Conservation (phyloP, 2,113 vertebrate species). For the Furnarius figulus region DNA sequence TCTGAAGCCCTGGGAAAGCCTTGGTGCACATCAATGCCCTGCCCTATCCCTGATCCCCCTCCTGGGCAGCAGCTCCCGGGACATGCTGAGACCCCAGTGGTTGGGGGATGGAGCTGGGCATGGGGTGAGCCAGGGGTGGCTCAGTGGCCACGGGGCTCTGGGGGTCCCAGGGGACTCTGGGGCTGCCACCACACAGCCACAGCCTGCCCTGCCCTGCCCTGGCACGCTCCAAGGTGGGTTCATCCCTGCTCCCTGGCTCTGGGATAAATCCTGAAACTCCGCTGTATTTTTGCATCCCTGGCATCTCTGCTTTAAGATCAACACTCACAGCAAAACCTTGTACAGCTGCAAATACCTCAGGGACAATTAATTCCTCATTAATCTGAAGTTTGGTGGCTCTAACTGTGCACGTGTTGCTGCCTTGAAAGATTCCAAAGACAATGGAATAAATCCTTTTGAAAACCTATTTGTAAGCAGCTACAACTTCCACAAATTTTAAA, state of each 20-base stretch:
- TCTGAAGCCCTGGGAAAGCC: not conserved
- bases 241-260: not conserved
- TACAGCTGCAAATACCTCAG: not conserved
- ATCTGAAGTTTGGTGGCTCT: not conserved
- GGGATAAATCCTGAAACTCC: accelerated
- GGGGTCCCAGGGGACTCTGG: not conserved
- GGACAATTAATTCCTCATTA: not conserved
- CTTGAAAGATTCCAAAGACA: not conserved
- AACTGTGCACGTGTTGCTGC: accelerated
- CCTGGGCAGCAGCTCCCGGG: not conserved
- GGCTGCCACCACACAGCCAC: not conserved
- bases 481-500: not conserved
- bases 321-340: accelerated
- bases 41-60: accelerated
- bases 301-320: accelerated
- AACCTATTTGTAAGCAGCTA: accelerated
- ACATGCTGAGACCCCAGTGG: not conserved
- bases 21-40: accelerated
- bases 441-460: not conserved
- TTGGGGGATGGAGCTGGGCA: not conserved
- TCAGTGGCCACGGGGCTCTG: accelerated
- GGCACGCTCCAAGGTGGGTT: not conserved
- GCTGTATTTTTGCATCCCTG: not conserved
- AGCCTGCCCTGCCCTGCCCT: not conserved
- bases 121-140: accelerated